Base-by-base conservation (phyloP, 2,797 vertebrate species). In the Tapirus indicus region DNA sequence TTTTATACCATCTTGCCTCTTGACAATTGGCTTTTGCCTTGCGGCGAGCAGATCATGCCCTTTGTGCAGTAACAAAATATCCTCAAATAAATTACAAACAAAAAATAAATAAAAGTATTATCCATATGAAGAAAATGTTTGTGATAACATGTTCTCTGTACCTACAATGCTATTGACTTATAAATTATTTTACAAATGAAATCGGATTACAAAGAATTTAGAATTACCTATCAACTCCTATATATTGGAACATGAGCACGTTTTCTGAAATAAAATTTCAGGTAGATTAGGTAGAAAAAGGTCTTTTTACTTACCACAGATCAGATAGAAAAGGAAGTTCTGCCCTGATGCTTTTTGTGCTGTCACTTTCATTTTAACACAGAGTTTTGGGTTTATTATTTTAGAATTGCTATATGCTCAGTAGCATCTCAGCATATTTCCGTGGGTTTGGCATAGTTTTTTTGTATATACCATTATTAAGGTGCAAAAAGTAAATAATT, bases 321-420 rank as follows among this genome's bases (percentile, higher is more conserved):
- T 87, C 56, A 75, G 29, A 44, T 79, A 41, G 60, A 72, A 87
- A 12, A 58, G 38, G 25, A 49, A 77, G 6, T 60, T 92, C 41
- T 85, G 14, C 71, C 64, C 47, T 72, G 3, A 89, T 49, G 56
- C 29, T 38, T 91, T 93, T 88, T 89, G 14, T 75, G 49, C 11
- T 78, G 72, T 92, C 75, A 74, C 21, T 80, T 80, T 89, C 17
- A 88, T 69, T 95, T 95, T 85, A 77, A 82, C 16, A 35, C 16
- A 74, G 20, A 77, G 13, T 71, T 87, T 88, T 16, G 83, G 29
- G 4, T 80, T 88, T 85, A 95, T 89, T 69, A 38, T 47, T 23
- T 18, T 72, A 23, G 83, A 60, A 58, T 41, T 89, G 7, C 2
- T 54, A 16, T 79, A 56, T 49, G 2, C 21, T 35, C 3, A 62